These are phyloP conservation scores for Reticulitermes speratus DNA, from an alignment of 1,140 invertebrate genomes.

Conservation along the genomic window DNA sequence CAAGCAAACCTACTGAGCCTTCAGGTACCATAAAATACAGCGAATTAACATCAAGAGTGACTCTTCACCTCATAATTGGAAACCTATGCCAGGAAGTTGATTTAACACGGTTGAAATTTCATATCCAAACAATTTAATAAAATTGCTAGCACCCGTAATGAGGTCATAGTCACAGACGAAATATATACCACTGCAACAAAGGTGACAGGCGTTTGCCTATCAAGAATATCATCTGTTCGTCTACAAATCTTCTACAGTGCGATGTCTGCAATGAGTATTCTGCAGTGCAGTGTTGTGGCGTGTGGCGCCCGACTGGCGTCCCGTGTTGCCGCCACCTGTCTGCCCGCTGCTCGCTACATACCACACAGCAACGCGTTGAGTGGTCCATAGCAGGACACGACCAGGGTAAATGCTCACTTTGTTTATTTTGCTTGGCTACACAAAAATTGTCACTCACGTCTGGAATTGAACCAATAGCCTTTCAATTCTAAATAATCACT, in stretches of 20 bases:
- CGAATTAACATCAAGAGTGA: no score
- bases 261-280: not conserved
- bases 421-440: not conserved
- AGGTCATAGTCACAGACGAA: no score
- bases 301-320: constrained; percentile 4
- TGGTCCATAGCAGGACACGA: not conserved
- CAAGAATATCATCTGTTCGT: no score
- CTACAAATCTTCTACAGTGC: not conserved
- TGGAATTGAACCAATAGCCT: not conserved
- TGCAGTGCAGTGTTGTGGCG: not conserved
- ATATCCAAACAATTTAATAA: no score
- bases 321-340: not conserved
- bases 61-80: no score
- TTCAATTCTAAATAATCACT: not conserved
- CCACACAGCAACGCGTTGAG: not conserved
- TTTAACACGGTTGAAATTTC: no score
- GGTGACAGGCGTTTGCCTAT: no score
- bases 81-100: no score
- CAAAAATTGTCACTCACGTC: not conserved
- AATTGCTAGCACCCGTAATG: no score
- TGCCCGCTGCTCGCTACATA: not conserved
- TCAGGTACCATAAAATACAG: no score
- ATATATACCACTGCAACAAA: no score
- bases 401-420: not conserved
- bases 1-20: no score